These are phyloP conservation scores for Ammospiza caudacuta DNA, from an alignment of 2,113 vertebrate species.

Conservation along the genomic window DNA sequence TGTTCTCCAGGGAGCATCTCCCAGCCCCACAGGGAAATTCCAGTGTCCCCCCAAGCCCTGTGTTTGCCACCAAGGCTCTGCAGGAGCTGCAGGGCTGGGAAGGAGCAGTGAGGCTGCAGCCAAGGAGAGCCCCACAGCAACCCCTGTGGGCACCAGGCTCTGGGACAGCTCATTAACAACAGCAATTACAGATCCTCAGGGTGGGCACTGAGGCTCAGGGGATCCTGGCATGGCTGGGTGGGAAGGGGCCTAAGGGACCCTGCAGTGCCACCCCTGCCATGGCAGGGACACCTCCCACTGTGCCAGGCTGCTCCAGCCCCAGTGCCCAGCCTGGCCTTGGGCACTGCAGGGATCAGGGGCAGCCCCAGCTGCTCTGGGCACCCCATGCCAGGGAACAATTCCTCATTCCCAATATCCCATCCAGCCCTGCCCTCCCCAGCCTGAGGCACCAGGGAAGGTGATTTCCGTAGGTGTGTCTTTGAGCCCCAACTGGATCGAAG, in stretches of 20 bases:
- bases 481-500: too few relatives aligned
- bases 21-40: fast-evolving
- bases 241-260: neutral
- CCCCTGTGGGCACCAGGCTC: neutral
- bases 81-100: neutral
- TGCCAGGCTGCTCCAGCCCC: neutral
- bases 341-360: neutral
- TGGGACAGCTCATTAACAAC: neutral
- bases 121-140: neutral
- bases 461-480: too few relatives aligned
- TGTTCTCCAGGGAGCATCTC: neutral
- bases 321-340: neutral
- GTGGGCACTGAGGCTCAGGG: neutral
- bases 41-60: neutral
- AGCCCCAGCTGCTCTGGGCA: neutral
- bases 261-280: neutral
- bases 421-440: neutral
- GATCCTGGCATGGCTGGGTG: fast-evolving
- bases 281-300: neutral
- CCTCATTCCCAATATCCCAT: fast-evolving
- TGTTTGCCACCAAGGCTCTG: neutral
- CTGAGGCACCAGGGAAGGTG: neutral
- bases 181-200: neutral
- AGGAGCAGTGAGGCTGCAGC: neutral
- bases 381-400: neutral